Percentiles rank a stretch among this genome's conserved stretches.
phyloP scores from a whole-genome alignment of 2,113 vertebrate genomes.

The Nothobranchius furzeri region DNA sequence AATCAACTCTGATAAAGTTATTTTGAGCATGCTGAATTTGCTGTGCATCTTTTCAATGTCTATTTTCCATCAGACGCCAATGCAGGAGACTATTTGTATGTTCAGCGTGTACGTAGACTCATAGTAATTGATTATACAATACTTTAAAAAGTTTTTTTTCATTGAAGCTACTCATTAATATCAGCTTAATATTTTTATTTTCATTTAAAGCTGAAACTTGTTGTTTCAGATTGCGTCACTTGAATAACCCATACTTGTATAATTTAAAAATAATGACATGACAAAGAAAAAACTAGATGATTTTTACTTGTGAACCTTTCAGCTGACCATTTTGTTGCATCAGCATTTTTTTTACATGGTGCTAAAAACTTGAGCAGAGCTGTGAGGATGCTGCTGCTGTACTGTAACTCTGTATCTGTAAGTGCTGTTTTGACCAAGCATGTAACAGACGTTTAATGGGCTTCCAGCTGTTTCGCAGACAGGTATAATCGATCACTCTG shows the following conservation, averaged over 20 bases:
- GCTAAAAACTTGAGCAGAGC: background rate
- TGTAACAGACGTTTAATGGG: slow-evolving; percentile 1
- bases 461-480: background rate
- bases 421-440: background rate
- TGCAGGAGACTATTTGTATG: too few species aligned
- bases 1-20: too few species aligned
- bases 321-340: background rate
- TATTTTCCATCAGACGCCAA: too few species aligned
- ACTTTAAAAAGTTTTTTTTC: too few species aligned
- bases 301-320: background rate
- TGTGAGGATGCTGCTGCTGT: background rate
- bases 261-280: background rate
- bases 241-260: background rate
- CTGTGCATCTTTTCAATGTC: too few species aligned
- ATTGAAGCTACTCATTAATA: too few species aligned
- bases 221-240: background rate
- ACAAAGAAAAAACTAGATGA: background rate
- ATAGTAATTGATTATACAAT: too few species aligned
- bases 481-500: background rate
- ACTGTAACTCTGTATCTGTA: background rate
- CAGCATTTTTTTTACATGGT: background rate
- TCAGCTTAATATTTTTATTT: too few species aligned
- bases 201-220: background rate
- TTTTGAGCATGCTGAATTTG: too few species aligned
- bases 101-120: too few species aligned